A percentile compares a stretch with the other conserved stretches of the same genome.
Conservation (phyloP, 2,888 invertebrate genomes). For the Invenusta paracnida region DNA sequence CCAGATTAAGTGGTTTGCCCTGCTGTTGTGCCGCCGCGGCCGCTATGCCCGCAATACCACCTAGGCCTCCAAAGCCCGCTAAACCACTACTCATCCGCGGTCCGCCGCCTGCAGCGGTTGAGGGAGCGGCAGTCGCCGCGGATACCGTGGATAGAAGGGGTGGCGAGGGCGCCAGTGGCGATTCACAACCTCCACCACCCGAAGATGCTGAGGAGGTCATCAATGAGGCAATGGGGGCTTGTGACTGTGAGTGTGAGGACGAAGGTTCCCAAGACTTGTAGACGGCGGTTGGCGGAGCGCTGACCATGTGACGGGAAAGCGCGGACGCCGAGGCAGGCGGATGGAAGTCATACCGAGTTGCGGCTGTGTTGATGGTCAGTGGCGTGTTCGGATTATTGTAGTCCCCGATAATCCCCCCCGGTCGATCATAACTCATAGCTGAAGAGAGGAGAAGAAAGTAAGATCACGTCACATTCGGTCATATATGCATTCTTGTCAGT, state of each 20-base stretch:
- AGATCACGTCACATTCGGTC: too few species aligned
- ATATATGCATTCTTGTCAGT: too few species aligned
- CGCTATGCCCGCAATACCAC: slow-evolving; percentile 37
- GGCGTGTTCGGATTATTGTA: neutral
- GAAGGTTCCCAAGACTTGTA: neutral
- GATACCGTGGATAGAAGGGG: neutral
- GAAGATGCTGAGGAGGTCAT: neutral
- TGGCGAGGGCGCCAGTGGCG: neutral
- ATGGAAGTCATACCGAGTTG: neutral
- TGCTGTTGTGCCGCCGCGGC: slow-evolving; percentile 40
- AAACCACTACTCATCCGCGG: slow-evolving; percentile 4
- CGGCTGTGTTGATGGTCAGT: neutral
- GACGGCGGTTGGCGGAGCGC: slow-evolving; percentile 3
- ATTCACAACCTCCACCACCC: neutral
- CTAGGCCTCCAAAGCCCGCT: slow-evolving; percentile 31
- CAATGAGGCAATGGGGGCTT: neutral
- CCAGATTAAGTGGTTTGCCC: slow-evolving; percentile 38
- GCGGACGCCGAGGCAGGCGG: neutral
- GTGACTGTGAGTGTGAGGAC: neutral
- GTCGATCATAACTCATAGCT: slow-evolving; percentile 26
- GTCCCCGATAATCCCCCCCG: neutral
- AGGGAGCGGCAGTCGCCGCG: neutral
- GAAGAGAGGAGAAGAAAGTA: neutral
- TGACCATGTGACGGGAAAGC: neutral
- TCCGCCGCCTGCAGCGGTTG: neutral